A percentile compares a stretch with the other conserved stretches of the same genome.
These are phyloP conservation scores for Phoxinus dragarum DNA, from an alignment of 2,797 vertebrate species.

Conservation along the genomic window DNA sequence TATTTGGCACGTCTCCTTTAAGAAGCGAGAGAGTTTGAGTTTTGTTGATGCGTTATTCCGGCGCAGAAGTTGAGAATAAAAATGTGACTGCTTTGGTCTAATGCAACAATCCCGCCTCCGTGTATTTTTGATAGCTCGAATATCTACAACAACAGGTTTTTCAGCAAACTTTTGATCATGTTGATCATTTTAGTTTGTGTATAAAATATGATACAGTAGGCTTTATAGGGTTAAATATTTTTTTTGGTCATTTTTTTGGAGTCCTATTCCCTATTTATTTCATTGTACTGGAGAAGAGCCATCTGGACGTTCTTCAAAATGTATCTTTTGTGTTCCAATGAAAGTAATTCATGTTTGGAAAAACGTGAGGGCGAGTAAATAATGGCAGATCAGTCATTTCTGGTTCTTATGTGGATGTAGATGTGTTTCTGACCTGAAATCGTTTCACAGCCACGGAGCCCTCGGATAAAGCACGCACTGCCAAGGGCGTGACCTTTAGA, in stretches of 20 bases:
- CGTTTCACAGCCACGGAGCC: conserved; percentile 80
- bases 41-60: too few species aligned
- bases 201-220: not conserved
- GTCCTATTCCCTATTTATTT: not conserved
- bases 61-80: too few species aligned
- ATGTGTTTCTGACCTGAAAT: conserved; percentile 79
- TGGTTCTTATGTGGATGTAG: not conserved
- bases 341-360: not conserved
- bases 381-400: not conserved
- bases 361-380: not conserved
- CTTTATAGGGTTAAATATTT: not conserved
- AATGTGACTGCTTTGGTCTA: too few species aligned
- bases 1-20: too few species aligned
- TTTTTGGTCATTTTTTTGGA: not conserved
- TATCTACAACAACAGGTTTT: too few species aligned
- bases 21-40: too few species aligned
- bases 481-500: conserved; percentile 83
- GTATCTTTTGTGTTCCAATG: not conserved
- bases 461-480: conserved; percentile 81
- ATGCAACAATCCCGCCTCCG: too few species aligned
- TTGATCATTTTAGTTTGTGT: too few species aligned
- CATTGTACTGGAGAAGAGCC: not conserved
- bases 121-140: too few species aligned
- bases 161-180: too few species aligned
- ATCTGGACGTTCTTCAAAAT: not conserved